Percentiles rank a stretch among this genome's conserved stretches.
phyloP scores from a whole-genome alignment of 2,113 vertebrate species.

The Glaucomys volans region DNA sequence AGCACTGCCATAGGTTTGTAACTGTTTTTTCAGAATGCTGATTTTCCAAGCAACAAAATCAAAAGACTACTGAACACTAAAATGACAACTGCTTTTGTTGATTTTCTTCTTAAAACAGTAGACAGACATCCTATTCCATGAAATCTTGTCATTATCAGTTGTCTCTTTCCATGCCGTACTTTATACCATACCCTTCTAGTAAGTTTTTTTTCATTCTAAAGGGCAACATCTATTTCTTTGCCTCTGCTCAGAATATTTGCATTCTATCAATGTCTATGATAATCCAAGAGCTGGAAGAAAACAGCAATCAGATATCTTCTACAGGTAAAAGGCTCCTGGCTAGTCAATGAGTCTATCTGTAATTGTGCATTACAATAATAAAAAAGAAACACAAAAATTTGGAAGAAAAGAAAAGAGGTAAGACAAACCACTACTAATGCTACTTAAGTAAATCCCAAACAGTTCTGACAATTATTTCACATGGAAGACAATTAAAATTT shows the following conservation, averaged over 20 bases:
- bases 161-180: not conserved
- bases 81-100: constrained; percentile 49
- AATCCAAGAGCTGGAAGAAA: constrained; percentile 42
- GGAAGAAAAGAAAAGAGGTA: not conserved
- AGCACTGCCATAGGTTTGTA: constrained; percentile 46
- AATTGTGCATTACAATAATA: not conserved
- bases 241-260: constrained; percentile 68
- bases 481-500: constrained; percentile 3
- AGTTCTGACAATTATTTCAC: constrained; percentile 21
- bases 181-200: constrained; percentile 60
- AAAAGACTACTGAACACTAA: constrained; percentile 67
- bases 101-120: constrained; percentile 63
- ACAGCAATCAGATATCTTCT: constrained; percentile 45
- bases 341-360: constrained; percentile 41
- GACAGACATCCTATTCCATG: constrained; percentile 65
- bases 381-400: not conserved
- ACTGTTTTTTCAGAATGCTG: constrained; percentile 65
- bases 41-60: constrained; percentile 62
- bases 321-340: not conserved
- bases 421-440: not conserved
- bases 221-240: constrained; percentile 72
- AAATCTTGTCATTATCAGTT: constrained; percentile 53
- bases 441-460: not conserved
- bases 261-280: constrained; percentile 57
- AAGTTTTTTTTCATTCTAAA: constrained; percentile 68